Percentiles rank a stretch among this genome's conserved stretches.
phyloP scores from a whole-genome alignment of 1,140 invertebrate species.

The Geopemphigus sp. region DNA sequence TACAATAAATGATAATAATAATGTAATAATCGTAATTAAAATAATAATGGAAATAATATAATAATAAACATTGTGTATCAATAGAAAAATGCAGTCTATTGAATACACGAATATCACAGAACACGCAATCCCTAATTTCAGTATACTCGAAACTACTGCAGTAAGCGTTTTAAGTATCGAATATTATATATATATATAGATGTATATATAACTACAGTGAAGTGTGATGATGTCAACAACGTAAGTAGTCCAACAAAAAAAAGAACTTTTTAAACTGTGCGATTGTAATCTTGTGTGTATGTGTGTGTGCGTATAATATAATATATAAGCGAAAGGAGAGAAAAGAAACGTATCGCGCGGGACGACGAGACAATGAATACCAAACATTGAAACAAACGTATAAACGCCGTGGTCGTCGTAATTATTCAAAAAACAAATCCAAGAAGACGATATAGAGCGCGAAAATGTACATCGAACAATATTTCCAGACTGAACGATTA shows the following conservation, averaged over 20 bases:
- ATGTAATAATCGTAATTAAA: constrained; percentile 10
- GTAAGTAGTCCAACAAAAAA: too few relatives aligned
- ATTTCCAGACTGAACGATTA: not conserved
- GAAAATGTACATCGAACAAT: not conserved
- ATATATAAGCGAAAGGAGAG: constrained; percentile 34
- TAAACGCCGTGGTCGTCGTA: not conserved
- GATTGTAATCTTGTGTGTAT: not conserved
- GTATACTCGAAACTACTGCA: not conserved
- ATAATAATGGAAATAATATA: constrained; percentile 18
- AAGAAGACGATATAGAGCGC: not conserved
- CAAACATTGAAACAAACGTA: not conserved
- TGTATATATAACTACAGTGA: too few relatives aligned
- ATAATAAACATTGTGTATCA: constrained; percentile 48
- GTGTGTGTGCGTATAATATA: too few relatives aligned
- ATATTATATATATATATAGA: too few relatives aligned
- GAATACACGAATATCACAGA: constrained; percentile 49
- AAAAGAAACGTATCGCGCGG: not conserved
- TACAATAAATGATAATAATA: not conserved
- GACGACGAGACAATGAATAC: not conserved
- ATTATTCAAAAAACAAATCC: not conserved
- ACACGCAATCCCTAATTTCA: constrained; percentile 43
- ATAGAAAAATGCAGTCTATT: constrained; percentile 49
- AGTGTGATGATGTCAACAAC: not conserved
- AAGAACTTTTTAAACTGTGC: not conserved
- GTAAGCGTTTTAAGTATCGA: constrained; percentile 6